Evolutionary conservation across 1,140 invertebrate genomes (phyloP), one percentile per base, ranked within the genome.

Genomic region (Cydia splendana): DNA sequence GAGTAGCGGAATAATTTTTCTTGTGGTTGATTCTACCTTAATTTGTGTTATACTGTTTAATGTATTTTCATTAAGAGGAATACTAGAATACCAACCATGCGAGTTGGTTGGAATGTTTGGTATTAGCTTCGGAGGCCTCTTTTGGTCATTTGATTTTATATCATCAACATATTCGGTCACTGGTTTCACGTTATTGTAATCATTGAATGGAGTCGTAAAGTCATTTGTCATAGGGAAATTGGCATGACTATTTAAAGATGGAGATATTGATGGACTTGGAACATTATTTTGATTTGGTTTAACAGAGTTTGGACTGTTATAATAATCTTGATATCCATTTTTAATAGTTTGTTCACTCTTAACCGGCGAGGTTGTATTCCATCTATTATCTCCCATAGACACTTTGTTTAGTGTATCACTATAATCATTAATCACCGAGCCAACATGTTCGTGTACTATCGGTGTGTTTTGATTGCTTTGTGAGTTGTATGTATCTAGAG

Each of bases 211-310:
- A 67, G 78, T 79, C 0, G 76, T 75, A 62, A 87, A 73, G 76
- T 93, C 91, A 79, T 90, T 92, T 53, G 88, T 86, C 87, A 93
- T 89, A 24, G 91, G 93, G 81, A 93, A 93, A 85, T 93, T 93
- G 0, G 91, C 93, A 76, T 93, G 93, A 82, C 92, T 93, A 74
- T 93, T 93, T 30, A 85, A 15, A 65, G 86, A 87, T n/a, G 84
- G 79, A 15, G 78, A 20, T 74, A 81, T 75, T 12, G 78, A 77
- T n/a, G 80, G 80, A 75, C 77, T 79, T 13, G 79, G 78, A 74
- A 79, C 78, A 48, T 81, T 77, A 1, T 82, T 78, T 10, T 82
- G 81, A 30, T 78, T 67, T 65, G 80, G 79, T 78, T 83, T 77
- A 79, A 78, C 77, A 51, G 74, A 62, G 75, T 83, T 78, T 57